Base-by-base conservation (phyloP, 1,140 invertebrate genomes). In the Drosophila erecta region DNA sequence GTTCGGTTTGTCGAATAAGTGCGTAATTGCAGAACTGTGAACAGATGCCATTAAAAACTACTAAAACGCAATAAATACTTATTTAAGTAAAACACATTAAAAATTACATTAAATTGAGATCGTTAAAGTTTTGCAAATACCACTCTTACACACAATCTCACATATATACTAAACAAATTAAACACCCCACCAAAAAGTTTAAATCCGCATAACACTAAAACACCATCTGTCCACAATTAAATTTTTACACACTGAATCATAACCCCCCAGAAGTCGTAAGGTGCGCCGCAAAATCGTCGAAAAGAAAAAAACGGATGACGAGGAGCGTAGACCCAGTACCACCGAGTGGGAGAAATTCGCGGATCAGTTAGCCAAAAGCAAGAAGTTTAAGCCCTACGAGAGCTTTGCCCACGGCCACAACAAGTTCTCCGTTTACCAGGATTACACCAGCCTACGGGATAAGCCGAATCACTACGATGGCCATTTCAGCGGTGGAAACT, bases 291-390 rank as follows among this genome's bases (percentile, higher is more conserved):
- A 33, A 30, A 3, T 14, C 0, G 27, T 47, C 24, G n/a, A 14
- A 15, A 15, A 49, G 51, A 11, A 17, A 17, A 43, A 69, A 12
- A 62, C 54, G 20, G 61, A 70, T n/a, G 46, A 76, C 10, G 80
- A 84, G 6, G 57, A 49, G 12, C 79, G 20, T 2, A 74, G 90
- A 11, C 90, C 90, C 14, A 76, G 51, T 41, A 91, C 90, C 30
- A 91, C 90, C 15, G 90, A 91, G 38, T 91, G 90, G 90, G 90
- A 91, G 15, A 91, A 83, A 35, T 81, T 89, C 56, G 90, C 90
- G 7, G 90, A 91, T 64, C 71, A 83, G 27, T 46, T 91, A 65
- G 86, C 90, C 35, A 78, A 84, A 20, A 81, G 60, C 54, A 76
- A 77, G 14, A 90, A 80, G 49, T 86, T 89, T 47, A 81, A 83